Evolutionary conservation across 2,797 vertebrate genomes (phyloP), one percentile per base, ranked within the genome.

Genomic region (Notolepis coatsorum): DNA sequence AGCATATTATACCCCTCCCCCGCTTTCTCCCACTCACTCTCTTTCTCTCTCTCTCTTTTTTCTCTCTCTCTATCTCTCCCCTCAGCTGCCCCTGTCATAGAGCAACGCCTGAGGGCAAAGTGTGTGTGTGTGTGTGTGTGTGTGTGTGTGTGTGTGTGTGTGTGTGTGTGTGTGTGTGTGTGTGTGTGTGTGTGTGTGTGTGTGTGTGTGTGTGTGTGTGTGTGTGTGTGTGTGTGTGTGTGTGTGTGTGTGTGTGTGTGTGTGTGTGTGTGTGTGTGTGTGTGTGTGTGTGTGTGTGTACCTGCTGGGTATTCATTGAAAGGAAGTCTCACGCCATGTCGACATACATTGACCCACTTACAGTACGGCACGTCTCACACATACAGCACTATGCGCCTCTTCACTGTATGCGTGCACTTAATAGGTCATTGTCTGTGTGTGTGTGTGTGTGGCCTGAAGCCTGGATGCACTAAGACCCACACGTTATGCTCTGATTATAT

Each of bases 1-100:
- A 64, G 61, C 65, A 50, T 82, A 70, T 77, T 83, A 73, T 77
- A 67, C 69, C 67, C 72, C 50, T 73, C 71, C 72, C 45, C 57
- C 64, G 71, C 61, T 55, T 64, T 51, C 13, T 30, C 15, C 27
- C 35, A 20, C 9, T 7, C 24, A 8, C 28, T 28, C 4, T 13
- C 24, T n/a, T 8, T 49, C 41, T 13, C 7, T 6, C 38, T 65
- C 64, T 50, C 51, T 70, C 58, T 67, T 46, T 62, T 69, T 72
- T 62, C 50, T 35, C n/a, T 15, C 61, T 46, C 25, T 54, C 51
- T 21, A 48, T 39, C 56, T 6, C 49, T 59, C 68, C 61, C 81
- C 81, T 73, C 61, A 53, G 62, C 38, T 62, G 69, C 79, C 80
- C 84, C 79, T 21, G 7, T 43, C 35, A 37, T 35, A 12, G 41